Percentiles rank a stretch among this genome's conserved stretches.
phyloP scores from a whole-genome alignment of 2,797 vertebrate species.

The Peromyscus aztecus region DNA sequence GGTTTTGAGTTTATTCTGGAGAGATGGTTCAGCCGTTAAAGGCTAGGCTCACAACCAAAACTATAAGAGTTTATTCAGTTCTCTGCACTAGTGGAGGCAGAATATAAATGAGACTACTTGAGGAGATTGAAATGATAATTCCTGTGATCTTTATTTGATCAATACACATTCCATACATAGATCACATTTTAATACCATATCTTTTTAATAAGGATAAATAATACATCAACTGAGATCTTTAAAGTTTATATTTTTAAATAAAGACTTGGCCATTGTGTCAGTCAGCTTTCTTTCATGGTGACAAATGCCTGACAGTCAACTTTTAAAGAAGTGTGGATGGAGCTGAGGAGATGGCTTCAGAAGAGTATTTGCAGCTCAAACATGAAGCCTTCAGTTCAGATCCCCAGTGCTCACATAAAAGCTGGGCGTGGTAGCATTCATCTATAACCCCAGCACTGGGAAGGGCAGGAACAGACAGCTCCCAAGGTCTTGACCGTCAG shows the following conservation, averaged over 20 bases:
- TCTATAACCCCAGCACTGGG: neutral
- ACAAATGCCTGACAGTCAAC: neutral
- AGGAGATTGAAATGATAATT: neutral
- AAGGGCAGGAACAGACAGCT: neutral
- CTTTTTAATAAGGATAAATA: neutral
- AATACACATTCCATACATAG: no score
- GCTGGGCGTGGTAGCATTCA: no score
- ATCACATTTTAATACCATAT: neutral
- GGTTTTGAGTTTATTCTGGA: neutral
- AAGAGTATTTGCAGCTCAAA: neutral
- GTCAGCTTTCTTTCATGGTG: neutral
- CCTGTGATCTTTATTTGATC: neutral
- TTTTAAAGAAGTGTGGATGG: neutral
- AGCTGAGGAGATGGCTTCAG: neutral
- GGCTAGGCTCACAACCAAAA: no score
- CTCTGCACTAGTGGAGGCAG: neutral
- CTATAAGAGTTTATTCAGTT: neutral
- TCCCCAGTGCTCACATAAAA: neutral
- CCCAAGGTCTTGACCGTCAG: neutral
- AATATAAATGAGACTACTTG: neutral
- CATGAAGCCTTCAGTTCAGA: neutral
- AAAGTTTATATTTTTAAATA: neutral
- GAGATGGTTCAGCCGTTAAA: no score
- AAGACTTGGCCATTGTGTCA: neutral
- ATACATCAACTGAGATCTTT: neutral